These are phyloP conservation scores for Caradrina clavipalpis DNA, from an alignment of 2,888 invertebrate species.

Conservation along the genomic window DNA sequence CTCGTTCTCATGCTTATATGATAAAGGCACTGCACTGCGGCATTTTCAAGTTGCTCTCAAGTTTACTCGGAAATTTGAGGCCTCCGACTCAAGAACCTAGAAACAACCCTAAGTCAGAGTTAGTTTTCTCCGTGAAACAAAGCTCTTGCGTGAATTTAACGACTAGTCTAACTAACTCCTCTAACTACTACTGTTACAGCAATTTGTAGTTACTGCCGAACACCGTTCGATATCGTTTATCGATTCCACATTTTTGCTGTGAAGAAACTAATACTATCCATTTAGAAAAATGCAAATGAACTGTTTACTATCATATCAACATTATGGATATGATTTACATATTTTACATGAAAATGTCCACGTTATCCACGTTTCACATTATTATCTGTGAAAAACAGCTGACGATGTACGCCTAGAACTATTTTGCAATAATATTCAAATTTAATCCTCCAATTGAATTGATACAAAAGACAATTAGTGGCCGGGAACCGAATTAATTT, in stretches of 20 bases:
- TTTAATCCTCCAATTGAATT: conserved; percentile 71
- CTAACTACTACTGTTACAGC: conserved; percentile 22
- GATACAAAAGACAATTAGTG: conserved; percentile 77
- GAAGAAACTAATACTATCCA: conserved; percentile 15
- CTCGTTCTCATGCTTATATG: conserved; percentile 30
- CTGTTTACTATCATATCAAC: neutral
- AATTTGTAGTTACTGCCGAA: conserved; percentile 21
- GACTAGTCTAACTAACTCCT: conserved; percentile 59
- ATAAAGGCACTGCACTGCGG: conserved; percentile 67
- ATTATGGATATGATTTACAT: conserved; percentile 26
- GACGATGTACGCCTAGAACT: conserved; percentile 46
- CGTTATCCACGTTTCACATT: conserved; percentile 17
- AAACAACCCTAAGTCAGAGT: conserved; percentile 67
- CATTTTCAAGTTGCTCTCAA: conserved; percentile 64
- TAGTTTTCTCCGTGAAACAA: conserved; percentile 70
- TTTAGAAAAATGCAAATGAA: conserved; percentile 12
- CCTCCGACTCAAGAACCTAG: conserved; percentile 67
- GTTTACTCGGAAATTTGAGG: conserved; percentile 70
- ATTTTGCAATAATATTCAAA: conserved; percentile 69
- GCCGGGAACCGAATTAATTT: conserved; percentile 71
- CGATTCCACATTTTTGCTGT: conserved; percentile 1
- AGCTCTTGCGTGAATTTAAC: conserved; percentile 70
- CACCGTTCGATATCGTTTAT: conserved; percentile 26
- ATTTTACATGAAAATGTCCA: neutral
- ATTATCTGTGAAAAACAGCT: conserved; percentile 38